Evolutionary conservation across 2,797 vertebrate genomes (phyloP).

Genomic region (Notoglanidium macrostoma): DNA sequence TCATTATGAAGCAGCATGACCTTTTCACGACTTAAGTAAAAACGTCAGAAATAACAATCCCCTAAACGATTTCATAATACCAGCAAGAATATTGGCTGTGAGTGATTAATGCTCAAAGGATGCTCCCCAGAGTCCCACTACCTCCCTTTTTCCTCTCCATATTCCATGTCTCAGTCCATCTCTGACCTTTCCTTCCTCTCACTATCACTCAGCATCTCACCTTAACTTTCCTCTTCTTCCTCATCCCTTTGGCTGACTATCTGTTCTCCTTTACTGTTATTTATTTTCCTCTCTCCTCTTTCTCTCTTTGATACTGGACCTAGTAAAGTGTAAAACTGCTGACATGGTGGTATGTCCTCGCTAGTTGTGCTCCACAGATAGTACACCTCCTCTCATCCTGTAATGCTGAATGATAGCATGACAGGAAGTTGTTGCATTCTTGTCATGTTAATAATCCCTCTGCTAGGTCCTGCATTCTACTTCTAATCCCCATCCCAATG

Average conservation of each 20-base stretch:
- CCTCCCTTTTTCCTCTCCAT: background rate
- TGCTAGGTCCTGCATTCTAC: conserved; percentile 35
- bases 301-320: background rate
- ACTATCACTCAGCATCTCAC: background rate
- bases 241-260: background rate
- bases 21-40: conserved; percentile 47
- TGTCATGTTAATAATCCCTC: conserved; percentile 55
- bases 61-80: conserved; percentile 48
- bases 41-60: conserved; percentile 42
- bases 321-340: conserved; percentile 49
- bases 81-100: conserved; percentile 35
- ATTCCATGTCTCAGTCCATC: conserved; percentile 3
- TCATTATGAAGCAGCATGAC: conserved; percentile 29
- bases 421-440: conserved; percentile 47
- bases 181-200: background rate
- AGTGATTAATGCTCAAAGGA: conserved; percentile 40
- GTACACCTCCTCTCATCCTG: conserved; percentile 12
- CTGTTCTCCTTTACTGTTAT: background rate
- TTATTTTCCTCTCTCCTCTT: background rate
- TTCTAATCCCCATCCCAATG: background rate
- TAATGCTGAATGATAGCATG: conserved; percentile 48
- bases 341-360: conserved; percentile 19
- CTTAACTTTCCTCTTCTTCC: background rate
- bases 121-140: conserved; percentile 6
- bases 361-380: conserved; percentile 46